These are phyloP conservation scores for Nycticebus coucang DNA, from an alignment of 2,113 vertebrate species.

Conservation along the genomic window DNA sequence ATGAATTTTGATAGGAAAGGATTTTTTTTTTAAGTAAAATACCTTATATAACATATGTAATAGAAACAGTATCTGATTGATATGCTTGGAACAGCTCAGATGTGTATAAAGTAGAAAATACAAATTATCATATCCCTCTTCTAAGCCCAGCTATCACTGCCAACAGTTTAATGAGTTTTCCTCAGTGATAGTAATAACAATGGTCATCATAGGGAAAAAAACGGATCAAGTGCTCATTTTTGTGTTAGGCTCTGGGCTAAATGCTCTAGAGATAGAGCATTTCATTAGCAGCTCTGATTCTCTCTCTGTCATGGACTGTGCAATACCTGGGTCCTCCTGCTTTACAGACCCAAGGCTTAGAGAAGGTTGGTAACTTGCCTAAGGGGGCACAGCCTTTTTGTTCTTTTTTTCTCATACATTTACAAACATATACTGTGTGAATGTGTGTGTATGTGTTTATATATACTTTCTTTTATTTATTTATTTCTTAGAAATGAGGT, in stretches of 20 bases:
- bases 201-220: not conserved
- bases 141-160: not conserved
- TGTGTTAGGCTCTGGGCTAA: not conserved
- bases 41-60: not conserved
- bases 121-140: too few species aligned
- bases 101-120: not conserved
- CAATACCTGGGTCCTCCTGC: not conserved
- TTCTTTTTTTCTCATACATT: not conserved
- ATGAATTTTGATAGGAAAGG: not conserved
- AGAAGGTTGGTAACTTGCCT: not conserved
- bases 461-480: not conserved
- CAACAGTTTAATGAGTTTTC: not conserved
- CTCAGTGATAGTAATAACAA: not conserved
- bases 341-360: not conserved
- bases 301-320: not conserved
- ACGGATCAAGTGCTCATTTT: not conserved
- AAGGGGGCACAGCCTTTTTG: not conserved
- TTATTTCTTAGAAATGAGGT: too few species aligned
- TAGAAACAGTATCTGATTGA: not conserved
- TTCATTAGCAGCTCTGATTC: not conserved
- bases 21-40: not conserved
- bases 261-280: not conserved
- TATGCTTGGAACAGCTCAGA: not conserved
- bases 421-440: not conserved
- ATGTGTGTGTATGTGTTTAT: not conserved